phyloP scores from a whole-genome alignment of 2,113 vertebrate genomes.

The Upupa epops region DNA sequence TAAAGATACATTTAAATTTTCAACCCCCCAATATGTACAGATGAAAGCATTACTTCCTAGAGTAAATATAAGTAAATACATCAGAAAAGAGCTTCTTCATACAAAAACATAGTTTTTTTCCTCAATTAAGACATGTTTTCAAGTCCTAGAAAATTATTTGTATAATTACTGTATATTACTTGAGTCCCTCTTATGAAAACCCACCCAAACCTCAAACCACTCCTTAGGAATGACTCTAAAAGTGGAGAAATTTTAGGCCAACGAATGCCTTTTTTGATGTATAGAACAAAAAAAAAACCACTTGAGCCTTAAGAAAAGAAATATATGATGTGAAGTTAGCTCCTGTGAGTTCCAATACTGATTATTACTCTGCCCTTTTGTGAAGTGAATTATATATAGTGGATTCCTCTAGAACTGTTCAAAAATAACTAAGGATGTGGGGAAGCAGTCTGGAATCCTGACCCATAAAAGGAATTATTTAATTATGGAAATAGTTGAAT shows the following conservation, averaged over 20 bases:
- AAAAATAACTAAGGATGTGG: background rate
- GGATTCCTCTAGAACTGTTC: background rate
- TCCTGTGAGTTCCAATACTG: background rate
- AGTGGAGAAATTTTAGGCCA: background rate
- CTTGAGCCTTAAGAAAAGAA: background rate
- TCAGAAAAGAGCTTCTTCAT: background rate
- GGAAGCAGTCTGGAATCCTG: background rate
- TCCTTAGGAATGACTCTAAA: background rate
- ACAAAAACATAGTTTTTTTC: background rate
- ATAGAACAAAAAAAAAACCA: background rate
- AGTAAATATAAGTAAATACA: background rate
- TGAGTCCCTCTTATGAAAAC: background rate
- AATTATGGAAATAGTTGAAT: background rate
- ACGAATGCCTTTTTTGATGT: background rate
- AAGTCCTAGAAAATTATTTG: background rate
- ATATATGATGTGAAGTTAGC: accelerated
- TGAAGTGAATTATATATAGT: background rate
- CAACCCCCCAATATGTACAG: background rate
- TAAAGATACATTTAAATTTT: background rate
- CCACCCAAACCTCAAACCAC: background rate
- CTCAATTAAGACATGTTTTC: background rate
- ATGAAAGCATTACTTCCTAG: background rate
- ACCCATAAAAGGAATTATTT: background rate
- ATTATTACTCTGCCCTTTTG: background rate
- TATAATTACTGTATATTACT: too few relatives aligned